Percentiles rank a stretch among this genome's conserved stretches.
These are phyloP conservation scores for Oreohelix idahoensis DNA, from an alignment of 1,140 invertebrate species.

Conservation along the genomic window DNA sequence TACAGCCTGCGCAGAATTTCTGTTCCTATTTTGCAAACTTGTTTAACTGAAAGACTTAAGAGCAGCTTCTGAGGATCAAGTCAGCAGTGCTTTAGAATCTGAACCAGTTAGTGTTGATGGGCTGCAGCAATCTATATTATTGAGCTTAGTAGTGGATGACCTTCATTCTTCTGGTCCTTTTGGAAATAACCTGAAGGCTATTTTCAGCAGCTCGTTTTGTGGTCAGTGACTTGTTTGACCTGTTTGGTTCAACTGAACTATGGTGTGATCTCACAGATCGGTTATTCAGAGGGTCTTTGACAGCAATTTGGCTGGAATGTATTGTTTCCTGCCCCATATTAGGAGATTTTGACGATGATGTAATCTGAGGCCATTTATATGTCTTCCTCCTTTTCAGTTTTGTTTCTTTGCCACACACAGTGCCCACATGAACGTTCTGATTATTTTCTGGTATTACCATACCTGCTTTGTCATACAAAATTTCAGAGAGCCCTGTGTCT, in stretches of 20 bases:
- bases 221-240: background rate
- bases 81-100: conserved; percentile 1
- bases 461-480: too few relatives aligned
- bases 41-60: conserved; percentile 32
- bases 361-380: background rate
- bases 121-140: conserved; percentile 17
- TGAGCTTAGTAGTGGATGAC: background rate
- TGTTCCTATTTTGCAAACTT: conserved; percentile 12
- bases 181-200: background rate
- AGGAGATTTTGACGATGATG: background rate
- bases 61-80: conserved; percentile 29
- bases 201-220: background rate
- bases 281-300: background rate
- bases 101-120: background rate
- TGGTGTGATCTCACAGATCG: conserved; percentile 1
- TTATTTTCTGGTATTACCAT: too few relatives aligned
- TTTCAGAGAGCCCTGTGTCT: too few relatives aligned
- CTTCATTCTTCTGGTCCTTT: conserved; percentile 8
- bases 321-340: background rate
- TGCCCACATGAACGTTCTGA: too few relatives aligned
- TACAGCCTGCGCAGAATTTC: background rate
- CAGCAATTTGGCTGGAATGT: background rate
- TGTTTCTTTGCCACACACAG: background rate
- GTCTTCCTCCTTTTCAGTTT: background rate
- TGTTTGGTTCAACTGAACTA: conserved; percentile 29